Conservation (phyloP, 1,140 invertebrate genomes). For the Pseudomyrmex pallidus region DNA sequence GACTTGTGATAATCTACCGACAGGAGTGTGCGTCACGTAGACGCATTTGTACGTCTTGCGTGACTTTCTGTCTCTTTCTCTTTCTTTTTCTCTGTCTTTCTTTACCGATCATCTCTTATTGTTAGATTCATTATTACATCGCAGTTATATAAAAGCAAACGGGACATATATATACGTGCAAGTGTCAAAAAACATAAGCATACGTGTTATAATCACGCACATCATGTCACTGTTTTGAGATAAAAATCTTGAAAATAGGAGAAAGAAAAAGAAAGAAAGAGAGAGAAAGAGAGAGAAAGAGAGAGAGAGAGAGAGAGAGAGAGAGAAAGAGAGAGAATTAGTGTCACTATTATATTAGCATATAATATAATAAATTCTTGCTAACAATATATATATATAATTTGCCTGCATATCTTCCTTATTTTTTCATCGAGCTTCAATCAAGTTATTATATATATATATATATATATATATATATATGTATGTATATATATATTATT, state of each 20-base stretch:
- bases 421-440: too few species aligned
- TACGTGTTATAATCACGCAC: constrained; percentile 25
- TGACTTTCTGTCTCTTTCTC: constrained; percentile 44
- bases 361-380: neutral
- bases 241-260: neutral
- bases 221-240: neutral
- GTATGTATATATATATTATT: too few species aligned
- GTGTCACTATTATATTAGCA: too few species aligned
- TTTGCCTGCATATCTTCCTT: too few species aligned
- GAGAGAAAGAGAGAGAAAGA: too few species aligned
- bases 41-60: constrained; percentile 62
- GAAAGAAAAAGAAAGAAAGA: too few species aligned
- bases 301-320: too few species aligned
- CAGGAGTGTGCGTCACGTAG: constrained; percentile 75
- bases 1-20: constrained; percentile 74
- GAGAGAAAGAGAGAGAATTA: too few species aligned
- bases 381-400: neutral
- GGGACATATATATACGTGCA: constrained; percentile 12
- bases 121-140: neutral
- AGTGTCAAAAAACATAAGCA: neutral
- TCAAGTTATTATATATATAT: neutral
- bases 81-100: constrained; percentile 20
- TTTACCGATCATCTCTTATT: neutral
- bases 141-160: constrained; percentile 25
- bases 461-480: too few species aligned